Evolutionary conservation across 2,888 invertebrate genomes (phyloP), one percentile per base, ranked within the genome.

Genomic region (Chloromyia formosa): DNA sequence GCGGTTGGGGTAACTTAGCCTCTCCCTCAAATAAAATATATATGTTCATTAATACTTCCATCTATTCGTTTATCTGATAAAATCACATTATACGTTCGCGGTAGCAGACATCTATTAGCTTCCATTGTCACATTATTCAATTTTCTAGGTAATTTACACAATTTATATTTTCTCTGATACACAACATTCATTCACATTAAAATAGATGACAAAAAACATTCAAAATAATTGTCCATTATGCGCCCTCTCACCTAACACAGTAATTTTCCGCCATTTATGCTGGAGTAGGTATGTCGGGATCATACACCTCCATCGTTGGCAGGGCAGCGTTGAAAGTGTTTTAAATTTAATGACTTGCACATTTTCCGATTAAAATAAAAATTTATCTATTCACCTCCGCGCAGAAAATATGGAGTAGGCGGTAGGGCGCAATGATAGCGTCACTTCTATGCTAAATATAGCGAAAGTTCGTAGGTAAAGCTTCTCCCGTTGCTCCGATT

Each of bases 291-390:
- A 7, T 10, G 53, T 53, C 3, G 14, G 53, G 2, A 16, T 5
- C 7, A 35, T 35, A 35, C 27, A 35, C 27, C 27, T 35, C 2
- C 27, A 7, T 4, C 7, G 27, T 2, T 35, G 27, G 27, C 27
- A 35, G 27, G 53, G 3, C 3, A 16, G 53, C 53, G 2, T 3
- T 16, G 9, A 62, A 62, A 62, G 18, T 40, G 62, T 62, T 62
- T 62, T 62, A 62, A 62, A 62, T 62, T 62, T 62, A 62, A 62
- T 62, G 62, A 62, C 40, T 62, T 9, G 62, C 62, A 62, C 40
- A 62, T 62, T 62, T 62, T 40, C 62, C 7, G 27, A 35, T 35
- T 35, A 35, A 35, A 35, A 35, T 35, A 7, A 35, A 35, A 35
- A 35, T 35, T 35, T 35, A 35, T 35, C 2, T 35, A 35, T 2